These are phyloP conservation scores for Spinus pinus DNA, from an alignment of 2,797 vertebrate genomes.

Conservation along the genomic window DNA sequence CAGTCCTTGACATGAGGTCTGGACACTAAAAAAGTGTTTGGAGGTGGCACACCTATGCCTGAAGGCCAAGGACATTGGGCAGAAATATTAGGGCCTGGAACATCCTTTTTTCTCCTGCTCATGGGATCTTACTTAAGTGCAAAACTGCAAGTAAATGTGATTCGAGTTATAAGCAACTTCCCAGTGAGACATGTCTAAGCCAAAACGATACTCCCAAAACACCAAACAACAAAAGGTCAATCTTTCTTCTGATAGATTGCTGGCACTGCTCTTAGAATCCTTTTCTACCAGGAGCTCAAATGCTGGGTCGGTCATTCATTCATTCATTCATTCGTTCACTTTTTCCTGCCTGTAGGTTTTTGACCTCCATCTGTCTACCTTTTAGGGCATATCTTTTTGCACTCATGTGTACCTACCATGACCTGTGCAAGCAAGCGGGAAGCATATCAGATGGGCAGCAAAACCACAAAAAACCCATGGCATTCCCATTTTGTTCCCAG, in stretches of 20 bases:
- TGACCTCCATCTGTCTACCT: neutral
- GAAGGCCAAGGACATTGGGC: neutral
- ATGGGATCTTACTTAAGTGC: neutral
- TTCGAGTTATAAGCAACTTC: neutral
- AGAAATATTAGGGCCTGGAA: neutral
- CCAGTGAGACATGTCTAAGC: neutral
- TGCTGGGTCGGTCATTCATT: neutral
- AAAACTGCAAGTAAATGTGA: neutral
- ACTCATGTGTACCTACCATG: neutral
- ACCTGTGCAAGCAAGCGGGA: neutral
- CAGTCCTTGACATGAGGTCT: neutral
- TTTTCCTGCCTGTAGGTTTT: neutral
- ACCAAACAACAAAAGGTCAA: neutral
- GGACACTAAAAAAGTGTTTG: neutral
- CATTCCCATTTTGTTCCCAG: neutral
- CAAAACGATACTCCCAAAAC: neutral
- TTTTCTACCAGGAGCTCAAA: neutral
- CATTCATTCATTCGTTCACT: neutral
- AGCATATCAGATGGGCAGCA: neutral
- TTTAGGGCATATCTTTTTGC: neutral
- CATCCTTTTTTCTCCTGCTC: neutral
- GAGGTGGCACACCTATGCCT: neutral
- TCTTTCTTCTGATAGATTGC: neutral
- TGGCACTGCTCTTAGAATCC: neutral
- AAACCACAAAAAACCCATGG: neutral